These are phyloP conservation scores for Nyctalus aviator DNA, from an alignment of 2,797 vertebrate genomes.

Conservation along the genomic window DNA sequence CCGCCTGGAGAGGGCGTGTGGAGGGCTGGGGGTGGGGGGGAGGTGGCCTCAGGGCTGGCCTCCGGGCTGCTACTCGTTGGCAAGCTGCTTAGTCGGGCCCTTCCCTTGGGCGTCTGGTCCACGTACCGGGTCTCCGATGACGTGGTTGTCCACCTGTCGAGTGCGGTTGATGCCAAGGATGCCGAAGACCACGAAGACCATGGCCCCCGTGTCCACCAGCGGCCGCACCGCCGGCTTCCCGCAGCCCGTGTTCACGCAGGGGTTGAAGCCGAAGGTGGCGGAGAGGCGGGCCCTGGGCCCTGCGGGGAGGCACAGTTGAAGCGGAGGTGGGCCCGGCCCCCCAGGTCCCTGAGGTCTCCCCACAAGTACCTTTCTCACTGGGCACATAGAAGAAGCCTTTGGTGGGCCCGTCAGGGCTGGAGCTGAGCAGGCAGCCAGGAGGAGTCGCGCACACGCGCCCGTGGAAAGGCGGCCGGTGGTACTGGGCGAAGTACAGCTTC, in stretches of 20 bases:
- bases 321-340: accelerated
- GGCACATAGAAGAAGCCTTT: slow-evolving; percentile 94
- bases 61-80: accelerated
- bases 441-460: slow-evolving; percentile 93
- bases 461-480: slow-evolving; percentile 93
- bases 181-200: slow-evolving; percentile 99
- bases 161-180: slow-evolving; percentile 96
- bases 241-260: slow-evolving; percentile 91
- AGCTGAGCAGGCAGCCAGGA: slow-evolving; percentile 93
- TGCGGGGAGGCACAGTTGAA: slow-evolving; percentile 64
- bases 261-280: slow-evolving; percentile 95
- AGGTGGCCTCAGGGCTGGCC: background rate
- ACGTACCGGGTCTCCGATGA: slow-evolving; percentile 95
- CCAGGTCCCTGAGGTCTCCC: accelerated
- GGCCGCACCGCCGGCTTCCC: slow-evolving; percentile 95
- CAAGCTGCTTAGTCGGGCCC: background rate
- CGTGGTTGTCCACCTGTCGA: slow-evolving; percentile 93
- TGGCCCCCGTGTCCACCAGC: slow-evolving; percentile 97
- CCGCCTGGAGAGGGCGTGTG: no score
- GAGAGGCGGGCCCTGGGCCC: slow-evolving; percentile 88
- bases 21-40: no score
- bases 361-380: slow-evolving; percentile 86
- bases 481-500: slow-evolving; percentile 96
- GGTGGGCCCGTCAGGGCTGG: slow-evolving; percentile 93
- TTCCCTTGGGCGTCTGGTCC: accelerated